Conservation (phyloP, 2,113 vertebrate species). For the Xyliphius kryptos region DNA sequence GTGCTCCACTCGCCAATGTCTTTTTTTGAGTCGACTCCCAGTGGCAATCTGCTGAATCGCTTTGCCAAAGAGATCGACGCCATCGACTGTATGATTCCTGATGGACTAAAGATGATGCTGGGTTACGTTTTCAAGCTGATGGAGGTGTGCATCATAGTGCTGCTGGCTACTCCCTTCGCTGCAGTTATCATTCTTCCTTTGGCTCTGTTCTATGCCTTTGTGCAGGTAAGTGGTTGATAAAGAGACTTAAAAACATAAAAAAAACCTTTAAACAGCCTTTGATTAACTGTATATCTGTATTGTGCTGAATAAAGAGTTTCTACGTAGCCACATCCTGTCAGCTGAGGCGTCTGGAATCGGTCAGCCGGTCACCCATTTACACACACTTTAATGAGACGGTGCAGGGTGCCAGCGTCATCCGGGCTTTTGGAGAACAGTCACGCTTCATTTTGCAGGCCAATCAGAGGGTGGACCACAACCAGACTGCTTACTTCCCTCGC, state of each 20-base stretch:
- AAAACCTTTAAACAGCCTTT: no score
- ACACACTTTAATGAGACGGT: conserved; percentile 73
- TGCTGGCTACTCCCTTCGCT: conserved; percentile 76
- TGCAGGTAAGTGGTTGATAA: conserved; percentile 76
- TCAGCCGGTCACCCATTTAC: conserved; percentile 68
- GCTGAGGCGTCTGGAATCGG: conserved; percentile 67
- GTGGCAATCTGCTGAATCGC: conserved; percentile 78
- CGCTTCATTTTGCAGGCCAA: conserved; percentile 60
- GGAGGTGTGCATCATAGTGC: conserved; percentile 80
- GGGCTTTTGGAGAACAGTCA: conserved; percentile 64
- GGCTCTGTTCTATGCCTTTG: conserved; percentile 70
- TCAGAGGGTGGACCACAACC: conserved; percentile 60
- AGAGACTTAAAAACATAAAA: no score
- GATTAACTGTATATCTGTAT: no score
- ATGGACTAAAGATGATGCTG: conserved; percentile 80
- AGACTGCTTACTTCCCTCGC: conserved; percentile 62
- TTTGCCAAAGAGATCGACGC: conserved; percentile 85
- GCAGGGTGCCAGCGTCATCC: conserved; percentile 64
- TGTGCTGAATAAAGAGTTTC: conserved; percentile 58
- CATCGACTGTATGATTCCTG: conserved; percentile 83
- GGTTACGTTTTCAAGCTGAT: conserved; percentile 79
- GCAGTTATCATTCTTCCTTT: conserved; percentile 72
- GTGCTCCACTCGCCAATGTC: conserved; percentile 71
- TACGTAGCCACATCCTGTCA: conserved; percentile 71
- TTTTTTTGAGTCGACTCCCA: conserved; percentile 82